Evolutionary conservation across 1,140 invertebrate species (phyloP).

Genomic region (Leptinotarsa undecemlineata): DNA sequence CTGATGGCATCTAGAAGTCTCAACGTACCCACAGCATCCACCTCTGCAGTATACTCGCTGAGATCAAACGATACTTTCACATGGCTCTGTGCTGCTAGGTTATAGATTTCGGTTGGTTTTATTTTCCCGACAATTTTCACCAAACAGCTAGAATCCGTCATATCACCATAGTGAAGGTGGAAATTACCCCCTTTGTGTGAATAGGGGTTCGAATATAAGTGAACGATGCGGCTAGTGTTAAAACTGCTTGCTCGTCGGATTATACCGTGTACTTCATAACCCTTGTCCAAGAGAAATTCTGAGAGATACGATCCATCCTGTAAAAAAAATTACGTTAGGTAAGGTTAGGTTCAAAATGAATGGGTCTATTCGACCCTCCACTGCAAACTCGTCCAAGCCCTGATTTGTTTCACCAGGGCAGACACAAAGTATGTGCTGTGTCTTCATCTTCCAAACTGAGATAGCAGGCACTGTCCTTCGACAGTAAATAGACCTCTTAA

Average conservation of each 20-base stretch:
- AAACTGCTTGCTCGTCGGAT: slow-evolving; percentile 94
- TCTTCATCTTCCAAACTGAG: not conserved
- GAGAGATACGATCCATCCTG: slow-evolving; percentile 99
- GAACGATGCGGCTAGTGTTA: slow-evolving; percentile 94
- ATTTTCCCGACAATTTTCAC: slow-evolving; percentile 88
- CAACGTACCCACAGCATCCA: slow-evolving; percentile 96
- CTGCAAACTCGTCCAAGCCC: not conserved
- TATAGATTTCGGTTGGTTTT: slow-evolving; percentile 95
- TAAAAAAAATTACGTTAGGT: slow-evolving; percentile 10
- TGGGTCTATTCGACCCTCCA: too few relatives aligned
- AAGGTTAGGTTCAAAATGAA: not conserved
- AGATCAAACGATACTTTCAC: slow-evolving; percentile 98
- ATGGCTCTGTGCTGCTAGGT: slow-evolving; percentile 99
- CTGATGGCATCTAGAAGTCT: slow-evolving; percentile 93
- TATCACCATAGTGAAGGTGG: slow-evolving; percentile 98
- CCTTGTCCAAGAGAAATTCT: slow-evolving; percentile 92
- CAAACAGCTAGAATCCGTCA: slow-evolving; percentile 97
- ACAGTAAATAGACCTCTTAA: not conserved
- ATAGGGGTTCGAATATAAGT: slow-evolving; percentile 89
- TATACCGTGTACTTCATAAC: slow-evolving; percentile 96
- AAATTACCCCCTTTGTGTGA: slow-evolving; percentile 82
- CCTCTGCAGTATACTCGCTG: slow-evolving; percentile 98
- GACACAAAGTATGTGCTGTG: not conserved
- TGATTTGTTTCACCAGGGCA: not conserved
- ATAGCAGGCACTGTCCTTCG: not conserved